Evolutionary conservation across 2,113 vertebrate species (phyloP), one percentile per base, ranked within the genome.

Genomic region (Spea bombifrons): DNA sequence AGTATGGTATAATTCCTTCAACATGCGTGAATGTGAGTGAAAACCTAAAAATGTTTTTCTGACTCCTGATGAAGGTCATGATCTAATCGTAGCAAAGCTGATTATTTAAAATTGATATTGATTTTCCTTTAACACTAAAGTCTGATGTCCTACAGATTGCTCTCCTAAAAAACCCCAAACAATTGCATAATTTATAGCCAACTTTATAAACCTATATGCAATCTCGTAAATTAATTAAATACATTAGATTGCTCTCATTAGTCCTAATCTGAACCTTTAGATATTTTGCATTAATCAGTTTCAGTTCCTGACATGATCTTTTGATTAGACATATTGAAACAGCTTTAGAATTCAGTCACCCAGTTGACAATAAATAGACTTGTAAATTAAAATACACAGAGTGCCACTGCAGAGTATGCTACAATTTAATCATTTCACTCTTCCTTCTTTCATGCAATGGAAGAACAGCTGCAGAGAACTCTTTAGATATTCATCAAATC

Each of bases 401-500:
- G 75, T 70, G 75, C 75, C 67, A 71, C 4, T 70, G 75, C 52
- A 57, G 67, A 63, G 75, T 59, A n/a, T 16, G 53, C 66, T 77
- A 70, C 70, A 67, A 77, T 77, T 77, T 77, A 77, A 77, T 77
- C 75, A 77, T 77, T 77, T 45, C 49, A 70, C 75, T 77, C 66
- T 70, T 70, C 66, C 53, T 50, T 63, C 43, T 70, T 45, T 77
- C 66, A 77, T 70, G 55, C 75, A 70, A 70, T 70, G 75, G 55
- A 77, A 63, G 75, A 70, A 70, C 75, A 77, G 75, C 75, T 77
- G 75, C 67, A 70, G 53, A 77, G 66, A 77, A 70, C 66, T 69
- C 67, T 77, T 70, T 70, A 68, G 75, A 70, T 77, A 77, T 70
- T 77, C 67, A 77, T 77, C 75, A 77, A 77, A 77, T 77, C 75